Base-by-base conservation (phyloP, 2,113 vertebrate species). In the Hydrochoerus hydrochaeris region DNA sequence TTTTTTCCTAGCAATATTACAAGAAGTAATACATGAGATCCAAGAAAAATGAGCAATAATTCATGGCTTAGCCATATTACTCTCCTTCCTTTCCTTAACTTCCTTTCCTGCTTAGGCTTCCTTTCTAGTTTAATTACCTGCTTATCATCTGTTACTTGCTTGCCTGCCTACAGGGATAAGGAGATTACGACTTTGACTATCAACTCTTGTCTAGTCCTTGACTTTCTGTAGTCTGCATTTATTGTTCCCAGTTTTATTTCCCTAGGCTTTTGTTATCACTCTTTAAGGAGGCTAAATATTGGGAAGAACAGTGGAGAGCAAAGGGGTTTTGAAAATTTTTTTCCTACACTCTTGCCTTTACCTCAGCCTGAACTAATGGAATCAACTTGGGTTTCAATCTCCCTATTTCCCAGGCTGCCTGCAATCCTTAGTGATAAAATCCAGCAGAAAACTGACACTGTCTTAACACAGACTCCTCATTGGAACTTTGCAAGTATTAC, bases 271-370 rank as follows among this genome's bases (percentile, higher is more conserved):
- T 84, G 63, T 77, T 71, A 30, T 30, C 46, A 1, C 5, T n/a
- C 6, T 26, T 57, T 58, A 89, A 54, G 28, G 52, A 83, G 41
- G 38, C 24, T 78, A 44, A 71, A 38, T 62, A 62, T 28, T 83
- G 78, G 60, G 44, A 69, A 63, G 75, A 35, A 67, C 17, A 90
- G 9, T 44, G 35, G 5, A 1, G 17, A 62, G 46, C 46, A 8
- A 54, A 94, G 38, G 62, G 30, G 4, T 52, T 62, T 26, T 49
- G 60, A 60, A n/a, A 69, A 46, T 7, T 54, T 3, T 16, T 52
- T 22, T 38, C 19, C 57, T 46, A 13, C n/a, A 13, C 0, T 2
- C 4, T 2, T 0, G 3, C 17, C 10, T 28, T 95, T 67, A 16
- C 38, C 71, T 58, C 4, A 58, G 12, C 24, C 62, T 41, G 30